Conservation (phyloP, 37 sponge, comb jelly and placozoan genomes). For the Theonella swinhoei region DNA sequence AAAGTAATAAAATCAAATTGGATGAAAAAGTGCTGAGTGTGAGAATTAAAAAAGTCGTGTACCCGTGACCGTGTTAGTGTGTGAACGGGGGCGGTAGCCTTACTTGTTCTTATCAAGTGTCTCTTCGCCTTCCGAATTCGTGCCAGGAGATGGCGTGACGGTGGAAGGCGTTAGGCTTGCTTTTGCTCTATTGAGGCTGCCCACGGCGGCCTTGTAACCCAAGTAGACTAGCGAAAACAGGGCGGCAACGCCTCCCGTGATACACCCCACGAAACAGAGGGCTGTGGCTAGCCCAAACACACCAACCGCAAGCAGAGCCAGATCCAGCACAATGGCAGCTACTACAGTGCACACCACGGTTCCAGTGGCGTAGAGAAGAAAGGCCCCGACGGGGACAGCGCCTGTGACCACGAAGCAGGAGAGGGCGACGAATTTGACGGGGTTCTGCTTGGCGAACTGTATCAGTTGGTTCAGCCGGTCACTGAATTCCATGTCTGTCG, state of each 20-base stretch:
- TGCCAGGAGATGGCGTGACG: background rate
- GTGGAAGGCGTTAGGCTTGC: background rate
- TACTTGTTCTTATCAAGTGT: conserved; percentile 42
- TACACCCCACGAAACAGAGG: conserved; percentile 34
- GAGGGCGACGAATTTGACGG: conserved; percentile 39
- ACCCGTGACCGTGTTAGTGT: background rate
- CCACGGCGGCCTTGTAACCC: conserved; percentile 1
- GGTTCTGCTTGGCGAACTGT: conserved; percentile 27
- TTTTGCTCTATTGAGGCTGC: conserved; percentile 1
- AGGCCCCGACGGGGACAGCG: conserved; percentile 38
- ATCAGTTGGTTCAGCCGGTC: background rate
- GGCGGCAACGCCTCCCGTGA: conserved; percentile 25
- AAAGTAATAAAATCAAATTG: background rate
- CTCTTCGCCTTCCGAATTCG: background rate
- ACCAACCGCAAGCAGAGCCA: conserved; percentile 32
- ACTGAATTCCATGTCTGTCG: background rate
- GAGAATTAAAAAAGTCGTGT: background rate
- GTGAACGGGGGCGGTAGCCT: background rate
- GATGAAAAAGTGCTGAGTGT: background rate
- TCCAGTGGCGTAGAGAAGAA: conserved; percentile 37
- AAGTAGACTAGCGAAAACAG: conserved; percentile 25
- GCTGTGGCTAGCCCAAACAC: conserved; percentile 34
- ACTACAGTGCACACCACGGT: conserved; percentile 42
- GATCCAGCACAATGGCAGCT: conserved; percentile 47
- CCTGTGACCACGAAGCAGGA: conserved; percentile 16